Conservation (phyloP, 2,888 invertebrate species). For the Ormia ochracea region DNA sequence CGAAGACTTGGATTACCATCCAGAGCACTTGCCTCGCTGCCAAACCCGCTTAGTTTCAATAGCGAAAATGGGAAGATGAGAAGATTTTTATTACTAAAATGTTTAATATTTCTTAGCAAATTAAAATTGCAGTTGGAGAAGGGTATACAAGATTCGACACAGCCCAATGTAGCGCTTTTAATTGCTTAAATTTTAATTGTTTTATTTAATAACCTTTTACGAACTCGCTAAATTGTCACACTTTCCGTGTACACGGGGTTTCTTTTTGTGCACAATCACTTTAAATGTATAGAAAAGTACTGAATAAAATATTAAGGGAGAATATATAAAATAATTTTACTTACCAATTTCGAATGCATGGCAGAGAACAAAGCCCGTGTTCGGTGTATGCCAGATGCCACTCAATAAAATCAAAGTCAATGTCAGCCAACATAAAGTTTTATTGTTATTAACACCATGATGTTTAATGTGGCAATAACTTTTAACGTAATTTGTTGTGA, state of each 20-base stretch:
- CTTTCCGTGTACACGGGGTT: background rate
- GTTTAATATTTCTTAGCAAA: too few species aligned
- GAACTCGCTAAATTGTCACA: slow-evolving; percentile 29
- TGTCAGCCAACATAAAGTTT: slow-evolving; percentile 73
- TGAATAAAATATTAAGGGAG: slow-evolving; percentile 15
- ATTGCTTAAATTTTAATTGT: slow-evolving; percentile 38
- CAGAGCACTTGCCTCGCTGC: too few species aligned
- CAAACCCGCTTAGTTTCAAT: too few species aligned
- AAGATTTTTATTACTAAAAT: too few species aligned
- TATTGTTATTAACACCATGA: slow-evolving; percentile 72
- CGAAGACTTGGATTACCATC: too few species aligned
- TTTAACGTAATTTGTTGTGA: slow-evolving; percentile 73
- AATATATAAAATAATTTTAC: slow-evolving; percentile 56
- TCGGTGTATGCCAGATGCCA: slow-evolving; percentile 60
- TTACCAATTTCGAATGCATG: slow-evolving; percentile 71
- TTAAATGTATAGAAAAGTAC: slow-evolving; percentile 1
- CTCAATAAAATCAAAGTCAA: slow-evolving; percentile 73
- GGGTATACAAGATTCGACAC: too few species aligned
- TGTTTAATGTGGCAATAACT: slow-evolving; percentile 70
- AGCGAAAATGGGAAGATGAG: too few species aligned
- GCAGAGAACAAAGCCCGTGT: slow-evolving; percentile 43
- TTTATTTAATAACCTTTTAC: slow-evolving; percentile 40
- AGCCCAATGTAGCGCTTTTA: too few species aligned
- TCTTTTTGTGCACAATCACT: background rate
- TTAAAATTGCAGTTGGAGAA: too few species aligned